A percentile compares a stretch with the other conserved stretches of the same genome.
Conservation (phyloP, 2,113 vertebrate species). For the rat (Rattus norvegicus) region DNA sequence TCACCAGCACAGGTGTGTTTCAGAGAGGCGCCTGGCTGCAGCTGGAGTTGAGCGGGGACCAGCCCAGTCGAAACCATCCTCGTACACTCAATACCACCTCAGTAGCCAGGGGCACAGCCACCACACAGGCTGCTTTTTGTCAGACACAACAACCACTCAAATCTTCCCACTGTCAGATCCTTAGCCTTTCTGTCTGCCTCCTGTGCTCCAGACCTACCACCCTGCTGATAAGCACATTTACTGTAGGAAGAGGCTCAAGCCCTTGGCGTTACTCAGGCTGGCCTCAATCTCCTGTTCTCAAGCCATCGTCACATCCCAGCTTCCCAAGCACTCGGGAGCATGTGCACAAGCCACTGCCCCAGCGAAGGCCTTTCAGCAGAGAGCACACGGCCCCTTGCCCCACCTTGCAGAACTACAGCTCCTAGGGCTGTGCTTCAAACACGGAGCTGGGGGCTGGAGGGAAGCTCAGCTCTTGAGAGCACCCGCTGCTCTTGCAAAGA, state of each 20-base stretch:
- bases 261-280: not conserved
- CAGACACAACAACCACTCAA: conserved; percentile 28
- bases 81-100: not conserved
- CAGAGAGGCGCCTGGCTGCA: not conserved
- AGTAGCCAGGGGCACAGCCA: not conserved
- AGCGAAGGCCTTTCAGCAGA: not conserved
- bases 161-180: conserved; percentile 20
- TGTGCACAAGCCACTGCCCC: too few species aligned
- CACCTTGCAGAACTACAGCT: not conserved
- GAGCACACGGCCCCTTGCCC: not conserved
- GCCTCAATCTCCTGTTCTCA: not conserved
- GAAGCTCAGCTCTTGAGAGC: not conserved
- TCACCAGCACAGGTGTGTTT: not conserved
- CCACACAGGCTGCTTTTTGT: not conserved
- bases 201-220: not conserved
- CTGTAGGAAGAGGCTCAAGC: not conserved
- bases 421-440: not conserved
- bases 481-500: not conserved
- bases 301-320: not conserved
- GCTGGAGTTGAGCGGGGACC: not conserved
- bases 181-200: not conserved
- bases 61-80: not conserved
- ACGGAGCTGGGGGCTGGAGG: not conserved
- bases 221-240: not conserved
- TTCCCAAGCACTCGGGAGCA: not conserved